phyloP scores from a whole-genome alignment of 2,888 invertebrate species.

The Drosophila limbata region DNA sequence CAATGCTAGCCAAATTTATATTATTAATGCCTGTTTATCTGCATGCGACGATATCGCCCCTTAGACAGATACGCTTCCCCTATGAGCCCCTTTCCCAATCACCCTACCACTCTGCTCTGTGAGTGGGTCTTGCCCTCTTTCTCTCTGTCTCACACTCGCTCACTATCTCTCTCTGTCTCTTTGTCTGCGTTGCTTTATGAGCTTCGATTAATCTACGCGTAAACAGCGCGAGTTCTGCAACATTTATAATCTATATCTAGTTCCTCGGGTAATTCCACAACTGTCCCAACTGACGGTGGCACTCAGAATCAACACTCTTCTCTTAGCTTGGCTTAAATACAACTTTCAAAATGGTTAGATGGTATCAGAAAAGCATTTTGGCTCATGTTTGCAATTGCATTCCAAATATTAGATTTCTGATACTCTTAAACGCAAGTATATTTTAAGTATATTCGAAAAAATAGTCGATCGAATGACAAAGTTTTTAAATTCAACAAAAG shows the following conservation, averaged over 20 bases:
- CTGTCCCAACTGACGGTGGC: neutral
- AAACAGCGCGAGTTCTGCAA: constrained; percentile 49
- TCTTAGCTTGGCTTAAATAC: neutral
- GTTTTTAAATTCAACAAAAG: no score
- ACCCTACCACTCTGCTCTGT: neutral
- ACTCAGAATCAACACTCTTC: neutral
- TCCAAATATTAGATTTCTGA: neutral
- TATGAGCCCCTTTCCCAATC: neutral
- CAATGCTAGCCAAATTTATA: constrained; percentile 65
- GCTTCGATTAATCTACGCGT: constrained; percentile 75
- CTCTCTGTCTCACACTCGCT: constrained; percentile 36
- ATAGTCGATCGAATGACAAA: no score
- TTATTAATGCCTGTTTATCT: constrained; percentile 75
- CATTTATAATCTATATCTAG: constrained; percentile 22
- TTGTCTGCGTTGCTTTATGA: constrained; percentile 71
- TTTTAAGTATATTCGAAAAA: no score
- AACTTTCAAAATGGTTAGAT: neutral
- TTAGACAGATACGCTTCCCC: constrained; percentile 25
- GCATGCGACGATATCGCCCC: constrained; percentile 63
- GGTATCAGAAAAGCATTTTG: neutral
- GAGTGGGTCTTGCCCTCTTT: constrained; percentile 12
- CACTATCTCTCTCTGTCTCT: constrained; percentile 39
- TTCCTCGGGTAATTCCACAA: neutral
- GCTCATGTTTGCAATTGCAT: neutral
- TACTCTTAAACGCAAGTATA: no score